Conservation (phyloP, 1,140 invertebrate genomes). For the Diabrotica undecimpunctata region DNA sequence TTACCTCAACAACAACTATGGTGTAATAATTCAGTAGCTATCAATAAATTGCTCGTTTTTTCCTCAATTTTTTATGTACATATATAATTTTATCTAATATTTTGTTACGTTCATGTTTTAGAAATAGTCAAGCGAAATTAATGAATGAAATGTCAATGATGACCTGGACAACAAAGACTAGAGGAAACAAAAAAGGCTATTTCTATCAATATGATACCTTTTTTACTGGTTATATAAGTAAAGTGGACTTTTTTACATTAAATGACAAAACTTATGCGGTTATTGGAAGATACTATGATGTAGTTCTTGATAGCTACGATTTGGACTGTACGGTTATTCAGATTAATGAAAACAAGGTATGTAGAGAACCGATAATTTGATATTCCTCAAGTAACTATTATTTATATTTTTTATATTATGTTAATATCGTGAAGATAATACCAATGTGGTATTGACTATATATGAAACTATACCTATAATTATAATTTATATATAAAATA, state of each 20-base stretch:
- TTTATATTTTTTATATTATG: background rate
- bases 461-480: background rate
- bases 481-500: background rate
- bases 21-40: too few species aligned
- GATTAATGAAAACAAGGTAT: constrained; percentile 33
- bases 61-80: too few species aligned
- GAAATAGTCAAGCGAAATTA: constrained; percentile 17
- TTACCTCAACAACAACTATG: too few species aligned
- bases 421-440: background rate
- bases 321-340: constrained; percentile 32
- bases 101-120: constrained; percentile 17
- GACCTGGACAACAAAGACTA: constrained; percentile 25
- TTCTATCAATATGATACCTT: constrained; percentile 20
- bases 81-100: background rate
- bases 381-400: background rate
- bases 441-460: background rate
- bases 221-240: constrained; percentile 38
- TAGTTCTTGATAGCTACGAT: constrained; percentile 28
- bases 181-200: constrained; percentile 10
- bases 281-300: constrained; percentile 37
- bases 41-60: too few species aligned
- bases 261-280: constrained; percentile 33
- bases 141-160: constrained; percentile 28
- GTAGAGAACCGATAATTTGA: background rate
- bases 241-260: constrained; percentile 39